Evolutionary conservation across 2,888 invertebrate genomes (phyloP).

Genomic region (Apeira syringaria): DNA sequence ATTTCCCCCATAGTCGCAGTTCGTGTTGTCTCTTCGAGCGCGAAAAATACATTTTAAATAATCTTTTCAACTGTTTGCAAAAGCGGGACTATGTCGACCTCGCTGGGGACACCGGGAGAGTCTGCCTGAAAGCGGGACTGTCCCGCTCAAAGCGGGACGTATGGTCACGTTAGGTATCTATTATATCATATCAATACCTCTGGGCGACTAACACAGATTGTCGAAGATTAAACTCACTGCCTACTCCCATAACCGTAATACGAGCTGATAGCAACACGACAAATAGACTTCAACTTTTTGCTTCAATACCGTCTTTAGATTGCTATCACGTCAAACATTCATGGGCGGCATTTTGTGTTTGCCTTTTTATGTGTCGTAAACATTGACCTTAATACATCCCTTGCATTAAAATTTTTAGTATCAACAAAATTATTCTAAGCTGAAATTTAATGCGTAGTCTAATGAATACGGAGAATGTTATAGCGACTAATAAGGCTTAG

Average conservation of each 20-base stretch:
- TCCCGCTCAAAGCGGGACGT: no score
- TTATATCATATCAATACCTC: conserved; percentile 17
- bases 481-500: conserved; percentile 34
- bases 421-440: conserved; percentile 23
- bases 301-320: conserved; percentile 32
- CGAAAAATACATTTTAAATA: no score
- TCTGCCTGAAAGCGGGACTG: no score
- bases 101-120: no score
- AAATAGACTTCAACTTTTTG: conserved; percentile 37
- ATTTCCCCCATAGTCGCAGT: no score
- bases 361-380: conserved; percentile 36
- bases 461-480: conserved; percentile 11
- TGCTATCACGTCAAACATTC: conserved; percentile 39
- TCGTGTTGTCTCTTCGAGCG: no score
- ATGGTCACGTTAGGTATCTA: no score
- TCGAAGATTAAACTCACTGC: conserved; percentile 49
- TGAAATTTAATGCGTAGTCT: background rate
- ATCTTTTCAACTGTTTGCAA: no score
- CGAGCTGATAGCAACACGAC: conserved; percentile 41
- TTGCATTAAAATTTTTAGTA: conserved; percentile 22
- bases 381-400: conserved; percentile 33
- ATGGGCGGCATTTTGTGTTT: conserved; percentile 35
- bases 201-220: conserved; percentile 42
- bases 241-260: conserved; percentile 57
- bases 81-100: no score